Base-by-base conservation (phyloP, 1,140 invertebrate species). In the Myzus persicae region DNA sequence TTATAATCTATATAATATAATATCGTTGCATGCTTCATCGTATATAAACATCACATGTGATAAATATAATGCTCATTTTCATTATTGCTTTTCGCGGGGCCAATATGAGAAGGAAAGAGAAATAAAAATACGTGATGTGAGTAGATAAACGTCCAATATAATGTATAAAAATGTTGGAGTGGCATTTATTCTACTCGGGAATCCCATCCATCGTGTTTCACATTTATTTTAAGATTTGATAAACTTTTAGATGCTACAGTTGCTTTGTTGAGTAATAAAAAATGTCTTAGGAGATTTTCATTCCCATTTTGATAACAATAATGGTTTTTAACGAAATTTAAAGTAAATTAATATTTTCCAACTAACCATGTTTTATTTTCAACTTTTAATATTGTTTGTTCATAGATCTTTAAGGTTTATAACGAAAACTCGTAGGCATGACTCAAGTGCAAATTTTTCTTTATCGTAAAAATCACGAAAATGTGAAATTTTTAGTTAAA, bases 121-220 rank as follows among this genome's bases (percentile, higher is more conserved):
- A 42, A 46, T 31, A 31, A 87, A 87, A 87, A 44, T 44, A 87
- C 84, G 84, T 87, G 84, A 87, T 87, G 31, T 44, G 84, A 87
- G 14, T 87, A 87, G 42, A n/a, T 44, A 87, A 44, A 20, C 31
- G 26, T 87, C 9, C 40, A 26, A 26, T 84, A 9, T 42, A 84
- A 26, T 38, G 26, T 84, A 42, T 24, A 38, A 51, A n/a, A 22
- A 51, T 51, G 48, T 51, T n/a, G 20, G 14, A 82, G 76, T 40
- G 38, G 9, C 24, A 24, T 42, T 42, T 84, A 42, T 26, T 14
- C 24, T 26, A 26, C 38, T 84, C 7, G 9, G 18, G 14, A 46
- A n/a, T 87, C 42, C 14, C 18, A 31, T 87, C 42, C 14, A 31
- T 44, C 31, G 40, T 3, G 26, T 84, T 31, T 38, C 42, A n/a